Conservation (phyloP, 2,888 invertebrate genomes). For the Rhopalosiphum nymphaeae region DNA sequence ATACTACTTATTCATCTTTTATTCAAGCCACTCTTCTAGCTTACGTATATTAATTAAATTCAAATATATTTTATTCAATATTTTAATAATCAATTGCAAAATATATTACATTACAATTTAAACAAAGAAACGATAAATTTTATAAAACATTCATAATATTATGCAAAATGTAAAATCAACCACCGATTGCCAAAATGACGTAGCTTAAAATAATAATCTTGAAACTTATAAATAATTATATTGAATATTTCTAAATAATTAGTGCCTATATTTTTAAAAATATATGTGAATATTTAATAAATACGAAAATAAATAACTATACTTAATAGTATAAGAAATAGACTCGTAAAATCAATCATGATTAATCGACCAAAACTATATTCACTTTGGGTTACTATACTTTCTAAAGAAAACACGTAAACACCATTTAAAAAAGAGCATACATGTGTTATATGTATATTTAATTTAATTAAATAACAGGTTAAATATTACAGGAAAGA, state of each 20-base stretch:
- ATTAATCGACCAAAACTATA: not conserved
- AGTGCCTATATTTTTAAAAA: not conserved
- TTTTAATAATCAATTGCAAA: not conserved
- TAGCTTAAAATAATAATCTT: not conserved
- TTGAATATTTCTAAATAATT: not conserved
- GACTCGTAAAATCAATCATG: not conserved
- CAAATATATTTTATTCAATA: not conserved
- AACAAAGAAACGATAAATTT: not conserved
- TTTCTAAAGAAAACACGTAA: no score
- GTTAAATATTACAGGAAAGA: not conserved
- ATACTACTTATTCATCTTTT: not conserved
- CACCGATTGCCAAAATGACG: not conserved
- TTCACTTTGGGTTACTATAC: no score
- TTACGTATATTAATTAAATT: not conserved
- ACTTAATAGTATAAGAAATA: not conserved
- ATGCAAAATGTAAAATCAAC: not conserved
- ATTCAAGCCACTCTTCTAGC: not conserved
- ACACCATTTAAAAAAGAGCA: not conserved
- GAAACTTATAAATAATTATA: not conserved
- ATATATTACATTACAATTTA: not conserved
- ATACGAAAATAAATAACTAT: not conserved
- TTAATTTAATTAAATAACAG: not conserved
- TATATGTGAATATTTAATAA: not conserved
- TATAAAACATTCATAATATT: not conserved
- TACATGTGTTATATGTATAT: not conserved